Percentiles rank a stretch among this genome's conserved stretches.
Conservation (phyloP, 1,140 invertebrate genomes). For the Drosophila tsacasi region DNA sequence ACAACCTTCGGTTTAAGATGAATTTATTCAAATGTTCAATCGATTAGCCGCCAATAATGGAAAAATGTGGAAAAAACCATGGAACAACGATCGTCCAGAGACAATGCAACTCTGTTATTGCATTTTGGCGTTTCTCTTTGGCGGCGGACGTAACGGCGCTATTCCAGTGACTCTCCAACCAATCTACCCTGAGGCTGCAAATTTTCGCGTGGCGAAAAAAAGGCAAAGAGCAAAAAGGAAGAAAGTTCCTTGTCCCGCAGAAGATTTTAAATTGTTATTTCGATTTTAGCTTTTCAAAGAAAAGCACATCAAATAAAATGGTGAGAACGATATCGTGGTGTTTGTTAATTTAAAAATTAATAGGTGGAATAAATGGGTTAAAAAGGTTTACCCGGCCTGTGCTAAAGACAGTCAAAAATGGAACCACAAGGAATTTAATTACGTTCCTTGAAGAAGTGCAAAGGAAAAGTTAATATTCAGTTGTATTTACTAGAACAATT, state of each 20-base stretch:
- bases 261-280: conserved; percentile 47
- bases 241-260: conserved; percentile 18
- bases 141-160: conserved; percentile 50
- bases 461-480: no score
- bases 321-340: conserved; percentile 11
- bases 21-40: conserved; percentile 1
- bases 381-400: no score
- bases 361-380: background rate
- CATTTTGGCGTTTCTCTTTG: conserved; percentile 49
- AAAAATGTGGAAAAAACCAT: conserved; percentile 1
- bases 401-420: background rate
- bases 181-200: conserved; percentile 30
- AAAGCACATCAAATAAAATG: conserved; percentile 25
- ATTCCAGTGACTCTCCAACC: conserved; percentile 41
- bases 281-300: conserved; percentile 29
- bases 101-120: conserved; percentile 38
- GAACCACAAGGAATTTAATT: no score
- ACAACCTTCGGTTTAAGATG: background rate
- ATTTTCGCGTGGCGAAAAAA: conserved; percentile 41
- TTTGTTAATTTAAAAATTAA: background rate
- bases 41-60: conserved; percentile 10
- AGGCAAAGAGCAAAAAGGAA: conserved; percentile 12
- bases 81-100: background rate
- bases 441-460: background rate
- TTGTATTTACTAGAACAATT: background rate